Evolutionary conservation across 2,888 invertebrate species (phyloP), one percentile per base, ranked within the genome.

Genomic region (Apotomis capreana): DNA sequence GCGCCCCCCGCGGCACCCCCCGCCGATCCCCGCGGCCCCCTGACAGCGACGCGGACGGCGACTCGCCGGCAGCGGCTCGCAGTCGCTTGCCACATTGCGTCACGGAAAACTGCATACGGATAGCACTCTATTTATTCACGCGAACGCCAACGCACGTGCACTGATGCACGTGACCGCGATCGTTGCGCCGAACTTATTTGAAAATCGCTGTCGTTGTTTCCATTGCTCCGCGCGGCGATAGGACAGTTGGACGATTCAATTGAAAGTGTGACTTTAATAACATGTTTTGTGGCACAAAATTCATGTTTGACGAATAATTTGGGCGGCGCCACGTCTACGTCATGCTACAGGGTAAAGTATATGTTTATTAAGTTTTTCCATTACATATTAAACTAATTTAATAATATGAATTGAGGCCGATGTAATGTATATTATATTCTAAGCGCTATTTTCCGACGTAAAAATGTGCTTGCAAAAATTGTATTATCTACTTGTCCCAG

Each of bases 261-360:
- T 84, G 71, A 82, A 83, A 83, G 85, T 89, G 91, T 83, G 81
- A 83, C 81, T 81, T 80, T 85, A 84, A 85, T 85, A 85, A 84
- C 79, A 88, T 90, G 86, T 84, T 88, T 86, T 85, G 91, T 91
- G 91, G 86, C 82, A 84, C 75, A 80, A 85, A 82, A 84, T 81
- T 77, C 85, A 90, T 92, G 91, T 85, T 83, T 86, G 84, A 81
- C 80, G 84, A 86, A 86, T 90, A 88, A 84, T 83, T 87, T 87
- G 83, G 85, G 84, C 81, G 86, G 81, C 84, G 82, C 79, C 80
- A 80, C 79, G 82, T 84, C 87, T 88, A 87, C 91, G 89, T 85
- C 87, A 92, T 92, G 92, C 80, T 89, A 82, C 84, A 81, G 81
- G 92, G 92, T 92, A 91, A 85, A 72, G 82, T 86, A 84, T 79